A percentile compares a stretch with the other conserved stretches of the same genome.
These are phyloP conservation scores for Babyrousa celebensis DNA, from an alignment of 2,797 vertebrate species.

Conservation along the genomic window DNA sequence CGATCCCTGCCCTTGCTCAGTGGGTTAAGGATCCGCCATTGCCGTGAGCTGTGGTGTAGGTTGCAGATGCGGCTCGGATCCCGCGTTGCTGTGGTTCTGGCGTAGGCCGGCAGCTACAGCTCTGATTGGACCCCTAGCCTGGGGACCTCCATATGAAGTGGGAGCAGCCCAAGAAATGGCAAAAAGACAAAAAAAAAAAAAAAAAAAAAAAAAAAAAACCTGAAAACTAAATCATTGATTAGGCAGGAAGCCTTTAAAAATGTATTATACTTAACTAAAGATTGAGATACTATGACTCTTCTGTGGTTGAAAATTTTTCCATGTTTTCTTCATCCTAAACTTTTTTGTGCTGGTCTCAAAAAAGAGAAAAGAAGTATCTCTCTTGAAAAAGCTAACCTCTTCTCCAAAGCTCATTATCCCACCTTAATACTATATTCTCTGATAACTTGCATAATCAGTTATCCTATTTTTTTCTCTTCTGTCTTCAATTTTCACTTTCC, in stretches of 20 bases:
- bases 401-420: not conserved
- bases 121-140: no score
- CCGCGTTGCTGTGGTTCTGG: no score
- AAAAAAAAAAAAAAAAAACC: no score
- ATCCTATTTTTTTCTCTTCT: conserved; percentile 21
- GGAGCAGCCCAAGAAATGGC: no score
- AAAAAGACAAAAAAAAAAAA: no score
- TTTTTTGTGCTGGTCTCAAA: not conserved
- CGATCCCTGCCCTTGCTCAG: no score
- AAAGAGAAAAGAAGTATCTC: not conserved
- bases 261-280: not conserved
- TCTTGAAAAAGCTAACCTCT: not conserved
- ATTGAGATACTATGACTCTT: conserved; percentile 5
- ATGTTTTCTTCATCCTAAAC: not conserved
- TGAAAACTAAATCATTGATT: not conserved
- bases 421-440: not conserved
- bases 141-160: no score
- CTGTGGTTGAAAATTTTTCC: not conserved
- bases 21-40: no score
- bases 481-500: not conserved
- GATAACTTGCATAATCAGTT: not conserved
- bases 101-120: no score
- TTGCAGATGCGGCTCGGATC: no score
- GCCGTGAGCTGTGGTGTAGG: no score
- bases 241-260: not conserved